These are phyloP conservation scores for Oreochromis grahami DNA, from an alignment of 2,797 vertebrate species.

Conservation along the genomic window DNA sequence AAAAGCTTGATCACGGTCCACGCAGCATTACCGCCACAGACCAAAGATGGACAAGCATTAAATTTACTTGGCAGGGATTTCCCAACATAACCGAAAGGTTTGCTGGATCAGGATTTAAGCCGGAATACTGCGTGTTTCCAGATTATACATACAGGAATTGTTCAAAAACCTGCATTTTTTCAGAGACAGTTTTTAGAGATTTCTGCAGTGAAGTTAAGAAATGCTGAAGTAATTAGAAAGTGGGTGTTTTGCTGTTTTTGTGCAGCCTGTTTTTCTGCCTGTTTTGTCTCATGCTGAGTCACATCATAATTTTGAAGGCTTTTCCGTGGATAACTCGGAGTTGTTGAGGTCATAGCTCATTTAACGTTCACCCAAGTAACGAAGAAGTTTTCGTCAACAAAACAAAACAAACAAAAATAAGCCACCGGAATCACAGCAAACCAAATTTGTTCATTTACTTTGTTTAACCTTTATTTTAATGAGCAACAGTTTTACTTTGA, in stretches of 20 bases:
- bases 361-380: neutral
- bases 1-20: neutral
- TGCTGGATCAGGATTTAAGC: neutral
- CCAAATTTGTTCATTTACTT: neutral
- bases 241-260: neutral
- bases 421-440: neutral
- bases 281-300: neutral
- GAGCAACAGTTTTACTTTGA: neutral
- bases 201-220: neutral
- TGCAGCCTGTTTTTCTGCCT: neutral
- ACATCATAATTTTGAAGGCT: neutral
- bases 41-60: neutral
- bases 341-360: neutral
- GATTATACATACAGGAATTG: neutral
- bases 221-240: neutral
- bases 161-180: neutral
- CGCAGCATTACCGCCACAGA: neutral
- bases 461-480: neutral
- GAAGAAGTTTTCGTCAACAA: neutral
- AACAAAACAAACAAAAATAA: neutral
- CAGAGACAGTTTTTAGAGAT: neutral
- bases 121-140: neutral
- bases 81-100: neutral
- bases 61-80: neutral
- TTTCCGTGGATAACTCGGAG: fast-evolving